Base-by-base conservation (phyloP, 92 coral and sea anemone species). In the Zoanthus gigantus region DNA sequence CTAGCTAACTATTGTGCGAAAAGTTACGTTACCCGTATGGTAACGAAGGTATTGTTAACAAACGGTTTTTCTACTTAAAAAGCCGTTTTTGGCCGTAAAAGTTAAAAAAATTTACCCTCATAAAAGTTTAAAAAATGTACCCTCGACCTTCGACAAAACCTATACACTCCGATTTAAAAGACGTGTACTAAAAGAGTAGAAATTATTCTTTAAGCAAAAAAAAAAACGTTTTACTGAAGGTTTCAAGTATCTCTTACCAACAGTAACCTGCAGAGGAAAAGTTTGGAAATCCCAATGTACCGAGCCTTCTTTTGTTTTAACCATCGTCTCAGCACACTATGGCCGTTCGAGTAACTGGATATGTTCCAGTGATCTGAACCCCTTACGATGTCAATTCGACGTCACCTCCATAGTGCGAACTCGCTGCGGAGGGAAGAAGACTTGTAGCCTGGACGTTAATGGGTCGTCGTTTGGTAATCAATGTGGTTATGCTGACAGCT, bases 241-340 rank as follows among this genome's bases (percentile, higher is more conserved):
- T 63, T 63, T 61, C 9, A 16, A 57, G 32, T 23, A 23, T 58
- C 56, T 34, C 16, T 44, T 58, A 3, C 56, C 57, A 81, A 63
- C 74, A 81, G 85, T 45, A 2, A 66, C 47, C 58, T 81, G 85
- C 45, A 74, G 65, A 66, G 85, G 85, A 11, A 17, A 81, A 32
- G 74, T 37, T 44, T 48, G 63, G 58, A 63, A 16, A 1, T 32
- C 60, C n/a, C 46, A 45, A 9, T 81, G 85, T 37, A 32, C 46
- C 9, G 63, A 79, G n/a, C 58, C 75, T 17, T 63, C 85, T 44
- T 81, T 81, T 81, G 85, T 65, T 71, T 81, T 81, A 44, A 46
- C 75, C 46, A 81, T 81, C 31, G 42, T 5, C 57, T 81, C 85
- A 8, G 74, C 85, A 46, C 74, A 46, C 50, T 81, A 63, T 14